phyloP scores from a whole-genome alignment of 2,113 vertebrate genomes.

The Mixornis gularis region DNA sequence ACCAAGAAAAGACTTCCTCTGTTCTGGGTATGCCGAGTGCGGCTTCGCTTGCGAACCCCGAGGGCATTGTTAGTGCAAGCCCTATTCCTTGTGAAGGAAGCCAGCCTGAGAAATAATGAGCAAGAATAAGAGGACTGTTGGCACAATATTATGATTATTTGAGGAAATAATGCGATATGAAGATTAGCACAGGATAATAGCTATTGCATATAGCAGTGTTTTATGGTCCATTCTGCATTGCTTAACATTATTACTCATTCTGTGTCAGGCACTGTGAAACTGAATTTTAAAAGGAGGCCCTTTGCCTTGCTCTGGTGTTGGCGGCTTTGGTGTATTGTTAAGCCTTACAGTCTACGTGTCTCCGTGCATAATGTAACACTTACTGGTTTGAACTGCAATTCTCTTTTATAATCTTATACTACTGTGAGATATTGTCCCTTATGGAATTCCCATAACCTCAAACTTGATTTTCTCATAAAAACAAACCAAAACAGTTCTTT shows the following conservation, averaged over 20 bases:
- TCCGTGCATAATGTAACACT: conserved; percentile 40
- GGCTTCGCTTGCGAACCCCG: background rate
- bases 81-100: conserved; percentile 7
- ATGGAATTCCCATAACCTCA: conserved; percentile 63
- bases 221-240: conserved; percentile 55
- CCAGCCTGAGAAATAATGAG: conserved; percentile 22
- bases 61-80: conserved; percentile 46
- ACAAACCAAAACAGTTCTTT: background rate
- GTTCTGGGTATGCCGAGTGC: background rate
- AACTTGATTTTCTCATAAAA: conserved; percentile 44
- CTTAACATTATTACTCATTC: conserved; percentile 55
- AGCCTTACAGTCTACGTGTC: conserved; percentile 47
- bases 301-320: conserved; percentile 24
- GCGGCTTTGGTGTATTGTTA: conserved; percentile 27
- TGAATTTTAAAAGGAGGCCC: conserved; percentile 44
- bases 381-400: conserved; percentile 58
- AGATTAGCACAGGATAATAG: conserved; percentile 57
- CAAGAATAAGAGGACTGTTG: conserved; percentile 39
- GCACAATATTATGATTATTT: conserved; percentile 59
- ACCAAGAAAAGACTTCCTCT: background rate
- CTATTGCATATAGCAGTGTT: conserved; percentile 45
- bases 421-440: conserved; percentile 59
- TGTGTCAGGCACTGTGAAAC: conserved; percentile 46
- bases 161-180: conserved; percentile 58
- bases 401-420: conserved; percentile 62